These are phyloP conservation scores for Atrichornis clamosus DNA, from an alignment of 2,113 vertebrate species.

Conservation along the genomic window DNA sequence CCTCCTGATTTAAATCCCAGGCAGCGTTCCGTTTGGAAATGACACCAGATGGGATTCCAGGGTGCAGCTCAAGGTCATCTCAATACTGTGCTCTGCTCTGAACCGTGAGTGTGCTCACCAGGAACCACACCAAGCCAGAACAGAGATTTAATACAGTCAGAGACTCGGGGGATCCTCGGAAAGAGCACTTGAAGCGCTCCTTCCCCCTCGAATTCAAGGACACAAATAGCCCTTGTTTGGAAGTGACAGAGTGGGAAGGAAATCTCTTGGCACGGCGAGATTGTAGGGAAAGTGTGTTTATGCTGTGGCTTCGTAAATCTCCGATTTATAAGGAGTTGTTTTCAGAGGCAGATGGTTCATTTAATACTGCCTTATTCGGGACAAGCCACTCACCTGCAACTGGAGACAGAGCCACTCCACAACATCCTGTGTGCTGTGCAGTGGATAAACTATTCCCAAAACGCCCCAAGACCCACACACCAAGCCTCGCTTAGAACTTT, in stretches of 20 bases:
- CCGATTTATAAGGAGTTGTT: rapidly evolving
- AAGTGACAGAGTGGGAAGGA: not conserved
- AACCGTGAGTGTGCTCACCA: not conserved
- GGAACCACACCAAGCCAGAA: not conserved
- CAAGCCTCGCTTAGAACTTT: not conserved
- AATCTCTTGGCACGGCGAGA: rapidly evolving
- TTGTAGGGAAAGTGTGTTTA: rapidly evolving
- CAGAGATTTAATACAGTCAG: not conserved
- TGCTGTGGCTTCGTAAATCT: not conserved
- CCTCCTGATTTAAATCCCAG: conserved; percentile 1
- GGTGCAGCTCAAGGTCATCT: conserved; percentile 43
- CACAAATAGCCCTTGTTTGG: not conserved
- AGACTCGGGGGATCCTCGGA: not conserved
- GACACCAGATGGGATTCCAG: conserved; percentile 13
- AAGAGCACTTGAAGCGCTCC: not conserved
- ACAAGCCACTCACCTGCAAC: not conserved
- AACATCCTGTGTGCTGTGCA: rapidly evolving
- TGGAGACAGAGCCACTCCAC: not conserved
- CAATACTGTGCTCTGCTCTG: not conserved
- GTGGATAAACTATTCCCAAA: not conserved
- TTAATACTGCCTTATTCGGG: not conserved
- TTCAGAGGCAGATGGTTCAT: not conserved
- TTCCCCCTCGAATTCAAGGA: not conserved
- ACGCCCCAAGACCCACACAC: not conserved
- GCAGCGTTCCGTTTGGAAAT: not conserved